A percentile compares a stretch with the other conserved stretches of the same genome.
Conservation (phyloP, 2,113 vertebrate genomes). For the Coptodon bakossiorum region DNA sequence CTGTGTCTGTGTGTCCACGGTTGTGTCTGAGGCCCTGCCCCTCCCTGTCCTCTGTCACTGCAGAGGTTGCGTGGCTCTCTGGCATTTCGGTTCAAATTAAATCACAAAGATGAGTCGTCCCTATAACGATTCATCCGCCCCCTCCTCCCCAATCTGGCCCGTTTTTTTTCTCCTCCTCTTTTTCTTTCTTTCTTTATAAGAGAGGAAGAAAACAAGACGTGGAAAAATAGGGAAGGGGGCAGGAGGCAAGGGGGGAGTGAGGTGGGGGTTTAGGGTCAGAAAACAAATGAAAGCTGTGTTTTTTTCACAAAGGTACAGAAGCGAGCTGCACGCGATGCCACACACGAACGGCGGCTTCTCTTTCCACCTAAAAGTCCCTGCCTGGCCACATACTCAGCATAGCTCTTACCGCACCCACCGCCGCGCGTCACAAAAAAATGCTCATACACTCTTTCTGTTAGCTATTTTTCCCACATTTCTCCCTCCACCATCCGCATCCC, state of each 20-base stretch:
- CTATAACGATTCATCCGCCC: background rate
- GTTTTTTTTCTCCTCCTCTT: background rate
- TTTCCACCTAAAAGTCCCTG: background rate
- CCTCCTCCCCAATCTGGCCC: conserved; percentile 29
- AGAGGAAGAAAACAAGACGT: background rate
- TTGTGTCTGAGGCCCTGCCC: conserved; percentile 15
- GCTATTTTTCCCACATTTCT: background rate
- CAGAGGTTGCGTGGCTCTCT: conserved; percentile 45
- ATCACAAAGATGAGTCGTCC: conserved; percentile 52
- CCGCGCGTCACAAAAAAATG: background rate
- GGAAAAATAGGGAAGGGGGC: background rate
- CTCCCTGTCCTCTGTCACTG: conserved; percentile 46
- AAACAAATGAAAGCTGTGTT: conserved; percentile 6
- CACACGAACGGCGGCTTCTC: background rate
- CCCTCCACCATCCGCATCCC: background rate
- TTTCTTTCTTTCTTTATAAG: background rate
- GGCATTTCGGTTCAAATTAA: conserved; percentile 65
- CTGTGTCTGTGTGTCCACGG: background rate
- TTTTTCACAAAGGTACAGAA: conserved; percentile 4
- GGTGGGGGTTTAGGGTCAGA: background rate
- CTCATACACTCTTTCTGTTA: background rate
- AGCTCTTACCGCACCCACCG: background rate
- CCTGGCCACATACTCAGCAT: background rate
- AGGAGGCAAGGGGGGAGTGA: background rate
- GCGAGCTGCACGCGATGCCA: background rate